Evolutionary conservation across 2,113 vertebrate genomes (phyloP).

Genomic region (Xenopus borealis): DNA sequence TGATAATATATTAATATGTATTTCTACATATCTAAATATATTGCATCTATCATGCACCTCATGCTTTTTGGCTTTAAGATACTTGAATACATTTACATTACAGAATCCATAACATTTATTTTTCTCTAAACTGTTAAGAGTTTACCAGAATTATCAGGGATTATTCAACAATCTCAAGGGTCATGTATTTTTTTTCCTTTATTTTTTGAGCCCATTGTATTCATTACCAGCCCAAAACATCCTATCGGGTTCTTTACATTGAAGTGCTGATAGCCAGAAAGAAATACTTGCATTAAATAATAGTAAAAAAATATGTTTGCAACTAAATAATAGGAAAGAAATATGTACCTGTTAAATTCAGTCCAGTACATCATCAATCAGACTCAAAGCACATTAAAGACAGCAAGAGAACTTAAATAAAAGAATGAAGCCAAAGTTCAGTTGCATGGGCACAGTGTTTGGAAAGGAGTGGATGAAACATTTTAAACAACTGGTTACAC

Average conservation of each 20-base stretch:
- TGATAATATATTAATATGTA: slow-evolving; percentile 70
- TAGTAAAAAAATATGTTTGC: background rate
- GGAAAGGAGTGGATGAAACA: slow-evolving; percentile 66
- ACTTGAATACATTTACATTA: slow-evolving; percentile 53
- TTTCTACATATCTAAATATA: slow-evolving; percentile 76
- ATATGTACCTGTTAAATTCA: slow-evolving; percentile 50
- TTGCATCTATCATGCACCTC: slow-evolving; percentile 70
- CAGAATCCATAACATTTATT: slow-evolving; percentile 45
- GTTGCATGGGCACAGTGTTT: slow-evolving; percentile 57
- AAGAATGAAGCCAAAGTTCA: slow-evolving; percentile 51
- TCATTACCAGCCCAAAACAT: slow-evolving; percentile 55
- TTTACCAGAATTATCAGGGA: slow-evolving; percentile 56
- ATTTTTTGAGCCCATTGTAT: slow-evolving; percentile 50
- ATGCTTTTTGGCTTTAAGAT: slow-evolving; percentile 62
- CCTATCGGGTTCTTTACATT: slow-evolving; percentile 30
- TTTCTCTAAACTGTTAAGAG: slow-evolving; percentile 50
- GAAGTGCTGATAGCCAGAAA: background rate
- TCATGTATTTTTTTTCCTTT: slow-evolving; percentile 4
- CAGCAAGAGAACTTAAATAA: slow-evolving; percentile 50
- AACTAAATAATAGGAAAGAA: slow-evolving; percentile 46
- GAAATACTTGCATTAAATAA: background rate
- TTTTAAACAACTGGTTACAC: slow-evolving; percentile 59
- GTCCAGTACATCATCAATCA: slow-evolving; percentile 51
- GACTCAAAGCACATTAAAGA: slow-evolving; percentile 58
- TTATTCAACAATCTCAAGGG: slow-evolving; percentile 61